phyloP scores from a whole-genome alignment of 2,113 vertebrate genomes.

The Rhinolophus sinicus region DNA sequence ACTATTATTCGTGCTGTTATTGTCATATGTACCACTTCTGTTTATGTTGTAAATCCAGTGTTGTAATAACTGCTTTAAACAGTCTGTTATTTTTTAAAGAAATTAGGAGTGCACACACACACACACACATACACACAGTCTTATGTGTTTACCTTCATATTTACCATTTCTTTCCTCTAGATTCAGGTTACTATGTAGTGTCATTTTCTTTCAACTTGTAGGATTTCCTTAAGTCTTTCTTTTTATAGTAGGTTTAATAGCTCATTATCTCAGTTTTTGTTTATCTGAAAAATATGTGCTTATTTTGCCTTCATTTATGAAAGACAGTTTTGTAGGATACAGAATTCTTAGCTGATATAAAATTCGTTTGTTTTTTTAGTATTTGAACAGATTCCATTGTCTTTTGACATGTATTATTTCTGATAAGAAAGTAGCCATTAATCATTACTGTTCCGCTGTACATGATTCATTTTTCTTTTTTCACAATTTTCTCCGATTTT shows the following conservation, averaged over 20 bases:
- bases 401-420: background rate
- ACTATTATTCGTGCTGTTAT: background rate
- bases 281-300: background rate
- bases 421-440: background rate
- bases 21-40: background rate
- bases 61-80: background rate
- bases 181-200: background rate
- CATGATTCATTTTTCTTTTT: background rate
- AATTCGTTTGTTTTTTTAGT: background rate
- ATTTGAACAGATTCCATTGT: background rate
- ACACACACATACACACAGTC: background rate
- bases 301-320: conserved; percentile 4
- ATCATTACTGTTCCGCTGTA: background rate
- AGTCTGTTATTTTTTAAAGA: background rate
- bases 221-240: background rate
- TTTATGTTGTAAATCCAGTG: background rate
- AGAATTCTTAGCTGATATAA: background rate
- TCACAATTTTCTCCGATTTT: background rate
- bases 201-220: background rate
- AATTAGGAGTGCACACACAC: background rate
- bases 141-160: background rate
- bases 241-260: background rate
- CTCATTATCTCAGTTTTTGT: background rate
- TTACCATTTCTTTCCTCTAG: background rate
- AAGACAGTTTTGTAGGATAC: background rate